Conservation (phyloP, 2,888 invertebrate species). For the Diarsia brunnea region DNA sequence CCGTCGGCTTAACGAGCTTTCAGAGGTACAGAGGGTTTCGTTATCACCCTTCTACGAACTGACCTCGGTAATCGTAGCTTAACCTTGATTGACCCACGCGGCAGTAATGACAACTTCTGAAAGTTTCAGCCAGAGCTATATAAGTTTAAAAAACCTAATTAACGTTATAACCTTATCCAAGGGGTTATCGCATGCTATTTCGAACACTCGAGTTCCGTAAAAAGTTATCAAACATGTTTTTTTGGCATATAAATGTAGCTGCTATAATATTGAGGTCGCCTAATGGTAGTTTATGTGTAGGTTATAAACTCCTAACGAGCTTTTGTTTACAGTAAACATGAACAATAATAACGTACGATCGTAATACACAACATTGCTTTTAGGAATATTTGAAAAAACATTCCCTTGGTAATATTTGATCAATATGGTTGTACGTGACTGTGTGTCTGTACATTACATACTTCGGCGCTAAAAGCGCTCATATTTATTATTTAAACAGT, state of each 20-base stretch:
- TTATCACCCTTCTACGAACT: not conserved
- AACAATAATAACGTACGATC: slow-evolving; percentile 54
- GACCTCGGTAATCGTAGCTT: not conserved
- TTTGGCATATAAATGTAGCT: slow-evolving; percentile 35
- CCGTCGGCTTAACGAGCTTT: not conserved
- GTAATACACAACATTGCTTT: slow-evolving; percentile 50
- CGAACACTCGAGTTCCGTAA: slow-evolving; percentile 21
- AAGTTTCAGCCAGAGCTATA: not conserved
- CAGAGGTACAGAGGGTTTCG: not conserved
- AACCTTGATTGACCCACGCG: not conserved
- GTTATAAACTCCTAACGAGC: slow-evolving; percentile 59
- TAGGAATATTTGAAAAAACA: slow-evolving; percentile 53
- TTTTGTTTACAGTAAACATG: slow-evolving; percentile 57
- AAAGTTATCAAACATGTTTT: slow-evolving; percentile 44
- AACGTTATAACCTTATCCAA: slow-evolving; percentile 12
- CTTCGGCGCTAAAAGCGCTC: slow-evolving; percentile 27
- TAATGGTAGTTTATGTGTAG: slow-evolving; percentile 56
- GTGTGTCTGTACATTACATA: slow-evolving; percentile 8
- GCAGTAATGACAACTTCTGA: not conserved
- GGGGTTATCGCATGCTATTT: slow-evolving; percentile 23
- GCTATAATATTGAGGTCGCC: slow-evolving; percentile 20
- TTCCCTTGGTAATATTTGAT: slow-evolving; percentile 50
- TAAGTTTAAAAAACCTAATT: slow-evolving; percentile 9
- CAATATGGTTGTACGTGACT: slow-evolving; percentile 35
- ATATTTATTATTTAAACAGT: slow-evolving; percentile 25